phyloP scores from a whole-genome alignment of 35 echinoderm and acorn worm genomes.

The Diadema setosum region DNA sequence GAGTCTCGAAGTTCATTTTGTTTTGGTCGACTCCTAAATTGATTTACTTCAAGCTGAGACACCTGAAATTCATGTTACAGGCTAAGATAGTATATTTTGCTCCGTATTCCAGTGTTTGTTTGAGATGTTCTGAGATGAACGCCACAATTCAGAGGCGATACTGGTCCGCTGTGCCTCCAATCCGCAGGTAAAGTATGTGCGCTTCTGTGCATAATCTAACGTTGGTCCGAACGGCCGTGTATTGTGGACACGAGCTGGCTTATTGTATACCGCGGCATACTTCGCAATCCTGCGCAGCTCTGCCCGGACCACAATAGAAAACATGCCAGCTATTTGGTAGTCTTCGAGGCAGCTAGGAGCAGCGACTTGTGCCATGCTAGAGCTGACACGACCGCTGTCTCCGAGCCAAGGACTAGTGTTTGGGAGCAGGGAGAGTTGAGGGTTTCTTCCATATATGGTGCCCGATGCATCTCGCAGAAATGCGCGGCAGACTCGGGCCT shows the following conservation, averaged over 20 bases:
- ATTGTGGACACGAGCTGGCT: slow-evolving; percentile 12
- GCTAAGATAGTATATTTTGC: neutral
- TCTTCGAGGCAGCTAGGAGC: neutral
- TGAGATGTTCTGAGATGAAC: slow-evolving; percentile 6
- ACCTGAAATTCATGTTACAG: neutral
- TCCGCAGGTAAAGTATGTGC: neutral
- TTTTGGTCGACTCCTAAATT: slow-evolving; percentile 27
- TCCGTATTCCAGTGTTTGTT: neutral
- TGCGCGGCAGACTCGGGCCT: too few relatives aligned
- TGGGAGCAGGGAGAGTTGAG: neutral
- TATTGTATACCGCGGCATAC: slow-evolving; percentile 36
- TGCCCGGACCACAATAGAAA: slow-evolving; percentile 21
- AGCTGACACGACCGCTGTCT: neutral
- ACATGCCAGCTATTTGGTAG: slow-evolving; percentile 32
- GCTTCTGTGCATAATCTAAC: neutral
- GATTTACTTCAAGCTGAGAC: neutral
- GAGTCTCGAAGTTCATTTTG: slow-evolving; percentile 46
- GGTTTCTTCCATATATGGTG: slow-evolving; percentile 28
- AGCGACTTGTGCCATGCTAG: too few relatives aligned
- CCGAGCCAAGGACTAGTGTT: neutral
- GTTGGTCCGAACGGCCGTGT: neutral
- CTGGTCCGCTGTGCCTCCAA: neutral
- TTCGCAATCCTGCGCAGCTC: slow-evolving; percentile 8
- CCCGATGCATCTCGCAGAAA: neutral
- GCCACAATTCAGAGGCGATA: neutral